Evolutionary conservation across 2,888 invertebrate genomes (phyloP), one percentile per base, ranked within the genome.

Genomic region (Parasteatoda lunata): DNA sequence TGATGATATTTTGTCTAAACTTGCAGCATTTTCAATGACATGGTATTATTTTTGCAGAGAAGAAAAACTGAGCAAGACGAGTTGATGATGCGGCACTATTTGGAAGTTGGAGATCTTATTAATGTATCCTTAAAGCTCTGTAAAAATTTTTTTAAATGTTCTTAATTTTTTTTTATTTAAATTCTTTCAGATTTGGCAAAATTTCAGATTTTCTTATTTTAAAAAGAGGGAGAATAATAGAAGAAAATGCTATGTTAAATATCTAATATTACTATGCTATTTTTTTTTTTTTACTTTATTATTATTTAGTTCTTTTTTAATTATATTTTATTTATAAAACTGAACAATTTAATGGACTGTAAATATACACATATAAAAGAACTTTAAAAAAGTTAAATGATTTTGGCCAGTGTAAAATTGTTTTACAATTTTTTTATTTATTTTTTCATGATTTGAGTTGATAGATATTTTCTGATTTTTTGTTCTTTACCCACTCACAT

Each of bases 41-140:
- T 30, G 30, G 30, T 30, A 59, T 91, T 97, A 73, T 49, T 59
- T 72, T 69, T 64, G 59, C 9, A 81, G 95, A 94, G 98, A 89
- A 93, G 98, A 80, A 94, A 98, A 91, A 97, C 96, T 4, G 96
- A 95, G 5, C 98, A 99, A 93, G 99, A 99, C 93, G 99, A 99
- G 92, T 96, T 98, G 91, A 96, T 97, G 94, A 99, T 99, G 99
- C 94, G 99, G 80, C 95, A 96, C 89, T 98, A 97, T 92, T 93
- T 98, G 73, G 95, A 96, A 91, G 98, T 98, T 92, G 98, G 98
- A 30, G 99, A 99, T 93, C 93, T 99, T 0, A 97, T 99, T 88
- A 98, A 98, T 93, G 99, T 85, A 85, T 89, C 82, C 82, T 78
- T 80, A 47, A 45, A 4, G n/a, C 13, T 4, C 0, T 59, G n/a